These are phyloP conservation scores for Mus spicilegus DNA, from an alignment of 2,113 vertebrate species.

Conservation along the genomic window DNA sequence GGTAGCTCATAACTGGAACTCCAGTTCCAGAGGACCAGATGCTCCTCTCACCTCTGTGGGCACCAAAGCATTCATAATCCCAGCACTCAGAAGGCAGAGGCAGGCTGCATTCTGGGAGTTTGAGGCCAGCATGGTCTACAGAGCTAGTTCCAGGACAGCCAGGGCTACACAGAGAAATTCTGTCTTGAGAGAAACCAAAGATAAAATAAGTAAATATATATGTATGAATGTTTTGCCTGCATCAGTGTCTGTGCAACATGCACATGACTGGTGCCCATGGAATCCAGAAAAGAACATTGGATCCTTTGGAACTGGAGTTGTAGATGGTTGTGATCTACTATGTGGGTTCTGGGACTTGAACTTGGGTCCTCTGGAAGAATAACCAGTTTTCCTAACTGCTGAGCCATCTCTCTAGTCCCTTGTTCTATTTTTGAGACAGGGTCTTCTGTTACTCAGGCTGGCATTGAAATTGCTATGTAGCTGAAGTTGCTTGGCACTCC, in stretches of 20 bases:
- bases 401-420: background rate
- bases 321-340: background rate
- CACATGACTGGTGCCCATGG: background rate
- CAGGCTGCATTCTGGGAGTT: background rate
- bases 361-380: background rate
- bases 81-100: background rate
- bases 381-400: background rate
- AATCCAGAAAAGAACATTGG: background rate
- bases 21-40: background rate
- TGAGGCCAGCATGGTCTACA: background rate
- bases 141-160: background rate
- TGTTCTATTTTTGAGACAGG: background rate
- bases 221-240: background rate
- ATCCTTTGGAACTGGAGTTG: background rate
- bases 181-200: background rate
- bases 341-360: background rate
- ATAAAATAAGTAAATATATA: background rate
- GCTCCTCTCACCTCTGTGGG: background rate
- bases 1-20: background rate
- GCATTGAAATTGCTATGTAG: background rate
- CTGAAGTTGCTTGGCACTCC: background rate
- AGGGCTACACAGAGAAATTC: background rate
- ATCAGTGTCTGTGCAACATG: background rate
- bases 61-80: background rate
- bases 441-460: background rate